Conservation (phyloP, 1,140 invertebrate species). For the Paraescarpia echinospica region DNA sequence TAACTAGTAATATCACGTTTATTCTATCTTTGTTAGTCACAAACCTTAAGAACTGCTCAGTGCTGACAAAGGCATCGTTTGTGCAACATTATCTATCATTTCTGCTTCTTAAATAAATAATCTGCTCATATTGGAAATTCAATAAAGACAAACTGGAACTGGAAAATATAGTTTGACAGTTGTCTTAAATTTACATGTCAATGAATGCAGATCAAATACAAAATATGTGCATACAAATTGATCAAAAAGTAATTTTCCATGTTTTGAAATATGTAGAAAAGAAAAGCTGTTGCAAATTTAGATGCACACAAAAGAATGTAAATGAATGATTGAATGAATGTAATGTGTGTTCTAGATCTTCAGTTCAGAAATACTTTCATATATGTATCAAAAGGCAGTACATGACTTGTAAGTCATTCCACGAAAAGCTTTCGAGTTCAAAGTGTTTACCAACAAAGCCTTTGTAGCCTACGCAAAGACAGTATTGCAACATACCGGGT, state of each 20-base stretch:
- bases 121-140: too few relatives aligned
- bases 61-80: too few relatives aligned
- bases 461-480: background rate
- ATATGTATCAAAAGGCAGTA: background rate
- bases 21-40: too few relatives aligned
- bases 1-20: too few relatives aligned
- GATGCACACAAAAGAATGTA: background rate
- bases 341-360: background rate
- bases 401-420: background rate
- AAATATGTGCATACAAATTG: background rate
- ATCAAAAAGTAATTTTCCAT: too few relatives aligned
- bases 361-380: background rate
- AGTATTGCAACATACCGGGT: background rate
- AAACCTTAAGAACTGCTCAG: too few relatives aligned
- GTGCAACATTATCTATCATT: too few relatives aligned
- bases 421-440: background rate
- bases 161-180: background rate
- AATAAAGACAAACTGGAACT: background rate
- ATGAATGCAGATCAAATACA: background rate
- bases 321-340: background rate
- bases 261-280: background rate
- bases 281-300: background rate
- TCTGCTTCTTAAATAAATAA: too few relatives aligned
- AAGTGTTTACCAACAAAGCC: background rate
- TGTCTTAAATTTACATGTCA: background rate